Evolutionary conservation across 2,113 vertebrate species (phyloP), one percentile per base, ranked within the genome.

Genomic region (Illadopsis cleaveri): DNA sequence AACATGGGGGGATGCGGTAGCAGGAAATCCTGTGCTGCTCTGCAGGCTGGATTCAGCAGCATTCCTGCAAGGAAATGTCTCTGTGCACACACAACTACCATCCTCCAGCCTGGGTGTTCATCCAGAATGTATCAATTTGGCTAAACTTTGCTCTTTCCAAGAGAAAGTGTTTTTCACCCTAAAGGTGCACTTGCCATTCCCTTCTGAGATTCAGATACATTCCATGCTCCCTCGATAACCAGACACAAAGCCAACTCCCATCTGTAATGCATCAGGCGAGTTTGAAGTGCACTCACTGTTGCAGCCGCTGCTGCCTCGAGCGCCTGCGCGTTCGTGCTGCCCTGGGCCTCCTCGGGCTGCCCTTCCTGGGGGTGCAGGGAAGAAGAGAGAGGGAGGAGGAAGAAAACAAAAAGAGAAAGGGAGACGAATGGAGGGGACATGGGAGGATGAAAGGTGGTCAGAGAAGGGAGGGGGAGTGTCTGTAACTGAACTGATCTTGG

Each of bases 241-340:
- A 90, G 85, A 73, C 69, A 91, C 72, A 77, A 88, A 92, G 92
- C 81, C 93, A 92, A 3, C 73, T 91, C 85, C 94, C 89, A 57
- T 91, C 89, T 94, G 87, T 44, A 81, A 80, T 86, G 82, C 90
- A 77, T 94, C 71, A 86, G 82, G 93, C 51, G 86, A 93, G 86
- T 78, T 97, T 85, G 94, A 96, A 94, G 87, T 92, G 93, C 98
- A 98, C 98, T 98, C 98, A 98, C 98, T 98, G 98, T 98, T 89
- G 98, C 98, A 98, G 98, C 97, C 94, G 96, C 96, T 97, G 98
- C 98, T 98, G 98, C 98, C 96, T 98, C 98, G 96, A 98, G 94
- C 97, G 97, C 97, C 98, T 98, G 97, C 85, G 94, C 87, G 97
- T 71, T 98, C 97, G 92, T 94, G 97, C 97, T 98, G 97, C 95